Conservation (phyloP, 2,797 vertebrate genomes). For the Catharus ustulatus region DNA sequence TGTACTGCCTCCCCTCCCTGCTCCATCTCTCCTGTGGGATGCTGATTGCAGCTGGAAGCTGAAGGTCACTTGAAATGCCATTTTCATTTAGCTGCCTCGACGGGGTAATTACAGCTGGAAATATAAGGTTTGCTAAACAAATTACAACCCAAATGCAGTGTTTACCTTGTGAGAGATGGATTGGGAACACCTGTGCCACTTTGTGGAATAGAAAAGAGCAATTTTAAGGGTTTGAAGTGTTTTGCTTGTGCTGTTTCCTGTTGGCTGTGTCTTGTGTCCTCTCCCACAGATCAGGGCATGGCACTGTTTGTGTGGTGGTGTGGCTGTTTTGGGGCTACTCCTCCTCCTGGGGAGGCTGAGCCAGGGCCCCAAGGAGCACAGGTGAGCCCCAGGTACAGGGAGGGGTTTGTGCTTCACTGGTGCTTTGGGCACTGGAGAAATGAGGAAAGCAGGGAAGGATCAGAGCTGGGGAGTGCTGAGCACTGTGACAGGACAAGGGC, state of each 20-base stretch:
- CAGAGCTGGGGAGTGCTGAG: background rate
- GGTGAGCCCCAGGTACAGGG: background rate
- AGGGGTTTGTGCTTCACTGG: background rate
- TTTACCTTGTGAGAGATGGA: background rate
- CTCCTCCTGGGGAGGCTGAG: background rate
- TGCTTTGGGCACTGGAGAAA: background rate
- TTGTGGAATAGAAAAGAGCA: background rate
- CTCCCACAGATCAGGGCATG: background rate
- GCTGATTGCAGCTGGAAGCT: background rate
- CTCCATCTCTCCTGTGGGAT: background rate
- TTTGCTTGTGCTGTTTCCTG: background rate
- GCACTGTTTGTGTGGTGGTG: rapidly evolving
- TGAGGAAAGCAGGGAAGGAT: background rate
- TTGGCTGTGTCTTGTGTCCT: background rate
- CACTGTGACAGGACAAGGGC: background rate
- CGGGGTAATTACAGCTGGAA: conserved; percentile 29
- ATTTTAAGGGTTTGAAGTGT: background rate
- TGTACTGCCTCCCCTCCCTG: background rate
- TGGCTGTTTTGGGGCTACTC: background rate
- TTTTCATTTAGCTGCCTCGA: background rate
- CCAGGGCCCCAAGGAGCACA: too few species aligned
- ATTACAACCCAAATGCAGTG: background rate
- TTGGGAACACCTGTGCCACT: background rate
- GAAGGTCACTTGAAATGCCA: conserved; percentile 24
- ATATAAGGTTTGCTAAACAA: background rate